Evolutionary conservation across 2,113 vertebrate genomes (phyloP).

Genomic region (Dromiciops gliroides): DNA sequence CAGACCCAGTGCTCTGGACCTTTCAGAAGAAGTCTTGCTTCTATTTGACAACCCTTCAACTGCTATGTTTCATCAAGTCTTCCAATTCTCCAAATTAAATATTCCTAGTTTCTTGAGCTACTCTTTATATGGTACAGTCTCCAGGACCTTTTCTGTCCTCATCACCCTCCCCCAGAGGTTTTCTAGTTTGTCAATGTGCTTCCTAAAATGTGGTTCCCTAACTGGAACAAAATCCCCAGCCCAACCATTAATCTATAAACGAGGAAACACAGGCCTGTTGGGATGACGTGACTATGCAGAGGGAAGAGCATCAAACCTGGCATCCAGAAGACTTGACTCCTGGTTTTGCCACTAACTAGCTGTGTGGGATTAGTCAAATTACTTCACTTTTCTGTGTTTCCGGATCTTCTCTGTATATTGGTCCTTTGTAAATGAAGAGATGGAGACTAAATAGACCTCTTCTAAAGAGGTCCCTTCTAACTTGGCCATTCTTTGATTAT

Average conservation of each 20-base stretch:
- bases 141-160: neutral
- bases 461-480: neutral
- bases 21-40: neutral
- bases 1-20: neutral
- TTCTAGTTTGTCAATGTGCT: neutral
- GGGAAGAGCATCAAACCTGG: neutral
- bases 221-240: neutral
- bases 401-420: neutral
- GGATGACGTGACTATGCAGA: neutral
- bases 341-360: neutral
- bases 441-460: neutral
- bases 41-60: neutral
- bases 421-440: neutral
- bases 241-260: neutral
- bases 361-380: neutral
- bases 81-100: neutral
- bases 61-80: neutral
- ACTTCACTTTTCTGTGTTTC: neutral
- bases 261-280: neutral
- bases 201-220: neutral
- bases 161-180: neutral
- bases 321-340: neutral
- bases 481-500: neutral
- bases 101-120: neutral
- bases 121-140: neutral